These are phyloP conservation scores for Scaptomyza caliginosa DNA, from an alignment of 2,888 invertebrate species.

Conservation along the genomic window DNA sequence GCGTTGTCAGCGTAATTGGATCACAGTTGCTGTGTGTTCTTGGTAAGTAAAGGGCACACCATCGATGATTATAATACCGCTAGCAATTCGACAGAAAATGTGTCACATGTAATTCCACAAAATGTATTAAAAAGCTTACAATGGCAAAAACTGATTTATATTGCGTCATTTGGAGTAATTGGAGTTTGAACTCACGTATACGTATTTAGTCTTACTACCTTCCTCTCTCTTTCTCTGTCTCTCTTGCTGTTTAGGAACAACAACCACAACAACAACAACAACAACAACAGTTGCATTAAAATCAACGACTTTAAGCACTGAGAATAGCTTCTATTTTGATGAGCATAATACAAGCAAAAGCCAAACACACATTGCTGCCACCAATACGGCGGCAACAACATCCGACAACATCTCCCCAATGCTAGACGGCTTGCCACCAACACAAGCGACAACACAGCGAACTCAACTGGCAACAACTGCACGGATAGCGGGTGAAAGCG, in stretches of 20 bases:
- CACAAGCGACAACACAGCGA: neutral
- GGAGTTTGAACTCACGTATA: neutral
- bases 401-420: slow-evolving; percentile 28
- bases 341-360: slow-evolving; percentile 53
- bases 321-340: slow-evolving; percentile 62
- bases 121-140: neutral
- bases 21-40: slow-evolving; percentile 39
- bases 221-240: neutral
- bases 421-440: slow-evolving; percentile 19
- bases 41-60: slow-evolving; percentile 43
- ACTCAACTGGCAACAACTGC: slow-evolving; percentile 15
- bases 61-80: neutral
- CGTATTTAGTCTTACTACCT: neutral
- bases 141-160: neutral
- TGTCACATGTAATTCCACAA: neutral
- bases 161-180: too few relatives aligned
- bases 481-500: slow-evolving; percentile 16
- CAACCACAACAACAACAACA: slow-evolving; percentile 34
- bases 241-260: slow-evolving; percentile 24
- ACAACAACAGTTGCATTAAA: slow-evolving; percentile 22
- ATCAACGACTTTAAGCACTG: slow-evolving; percentile 31
- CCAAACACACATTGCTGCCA: slow-evolving; percentile 44
- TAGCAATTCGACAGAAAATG: neutral
- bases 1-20: slow-evolving; percentile 39
- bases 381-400: slow-evolving; percentile 18